Percentiles rank a stretch among this genome's conserved stretches.
phyloP scores from a whole-genome alignment of 2,113 vertebrate species.

The Lamprologus callipterus region DNA sequence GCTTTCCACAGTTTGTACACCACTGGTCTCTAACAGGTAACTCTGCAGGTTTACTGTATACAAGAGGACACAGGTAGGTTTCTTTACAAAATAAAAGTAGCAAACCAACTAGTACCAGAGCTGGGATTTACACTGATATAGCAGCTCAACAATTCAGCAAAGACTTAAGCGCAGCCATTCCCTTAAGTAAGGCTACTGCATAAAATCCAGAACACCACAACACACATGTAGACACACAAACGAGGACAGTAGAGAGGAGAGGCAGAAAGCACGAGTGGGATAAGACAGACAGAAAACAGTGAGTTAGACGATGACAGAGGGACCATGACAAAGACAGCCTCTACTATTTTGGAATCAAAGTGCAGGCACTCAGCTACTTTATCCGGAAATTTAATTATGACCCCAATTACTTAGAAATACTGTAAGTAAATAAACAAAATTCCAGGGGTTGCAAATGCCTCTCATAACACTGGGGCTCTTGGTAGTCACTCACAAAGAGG shows the following conservation, averaged over 20 bases:
- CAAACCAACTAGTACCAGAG: not conserved
- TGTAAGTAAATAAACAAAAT: not conserved
- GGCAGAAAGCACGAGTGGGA: not conserved
- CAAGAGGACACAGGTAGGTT: not conserved
- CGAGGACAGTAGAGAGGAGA: not conserved
- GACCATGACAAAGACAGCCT: not conserved
- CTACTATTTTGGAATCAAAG: not conserved
- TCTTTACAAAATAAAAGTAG: not conserved
- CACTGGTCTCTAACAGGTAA: not conserved
- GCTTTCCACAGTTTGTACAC: not conserved
- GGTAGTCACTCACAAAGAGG: not conserved
- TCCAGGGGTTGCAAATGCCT: not conserved
- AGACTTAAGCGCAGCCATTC: not conserved
- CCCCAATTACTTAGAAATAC: not conserved
- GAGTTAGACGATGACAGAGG: not conserved
- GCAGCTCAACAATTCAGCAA: not conserved
- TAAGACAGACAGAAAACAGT: not conserved
- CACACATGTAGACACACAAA: not conserved
- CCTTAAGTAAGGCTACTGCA: not conserved
- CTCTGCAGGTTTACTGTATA: not conserved
- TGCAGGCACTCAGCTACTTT: not conserved
- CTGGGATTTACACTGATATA: not conserved
- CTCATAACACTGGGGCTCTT: not conserved
- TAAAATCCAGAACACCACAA: not conserved
- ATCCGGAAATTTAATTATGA: not conserved